Base-by-base conservation (phyloP, 2,888 invertebrate genomes). In the Eristalis tenax region DNA sequence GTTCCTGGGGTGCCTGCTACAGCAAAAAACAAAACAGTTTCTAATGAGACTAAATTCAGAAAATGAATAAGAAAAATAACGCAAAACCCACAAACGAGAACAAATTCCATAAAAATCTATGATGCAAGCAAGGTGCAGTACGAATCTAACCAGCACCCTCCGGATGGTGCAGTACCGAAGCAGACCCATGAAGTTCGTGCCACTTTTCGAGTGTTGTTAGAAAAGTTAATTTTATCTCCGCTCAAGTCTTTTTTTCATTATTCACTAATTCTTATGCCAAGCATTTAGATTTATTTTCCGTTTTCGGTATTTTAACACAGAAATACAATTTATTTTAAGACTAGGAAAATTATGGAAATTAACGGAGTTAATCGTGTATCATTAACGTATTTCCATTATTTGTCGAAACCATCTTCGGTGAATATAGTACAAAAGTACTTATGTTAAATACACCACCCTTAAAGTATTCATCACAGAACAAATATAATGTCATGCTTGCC, bases 41-140 rank as follows among this genome's bases (percentile, higher is more conserved):
- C 38, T 61, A 71, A 71, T 71, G 40, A 26, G 57, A 57, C 35
- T 57, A 59, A 59, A 26, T 38, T 71, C 26, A 13, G 56, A 69
- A 28, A 10, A 22, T 32, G 15, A 13, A 69, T 18, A 70, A 70
- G 8, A 26, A 69, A 65, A 40, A 65, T 40, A 65, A 65, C 23
- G 43, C 35, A 43, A 66, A 66, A 43, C 43, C 50, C 18, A 13
- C 66, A 66, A 66, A 66, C 43, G 66, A 28, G 66, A 66, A 43
- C 43, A 66, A 66, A 66, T 26, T 43, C 43, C 43, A 66, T 43
- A 66, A 66, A 66, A 50, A 43, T 66, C 43, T 66, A 50, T 28
- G 66, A 50, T 1, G n/a, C 66, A 50, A 50, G 22, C 6, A 66
- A 28, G 50, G n/a, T 43, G 50, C 43, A 43, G 43, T 28, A 66